Base-by-base conservation (phyloP, 2,888 invertebrate species). In the Melanotus villosus region DNA sequence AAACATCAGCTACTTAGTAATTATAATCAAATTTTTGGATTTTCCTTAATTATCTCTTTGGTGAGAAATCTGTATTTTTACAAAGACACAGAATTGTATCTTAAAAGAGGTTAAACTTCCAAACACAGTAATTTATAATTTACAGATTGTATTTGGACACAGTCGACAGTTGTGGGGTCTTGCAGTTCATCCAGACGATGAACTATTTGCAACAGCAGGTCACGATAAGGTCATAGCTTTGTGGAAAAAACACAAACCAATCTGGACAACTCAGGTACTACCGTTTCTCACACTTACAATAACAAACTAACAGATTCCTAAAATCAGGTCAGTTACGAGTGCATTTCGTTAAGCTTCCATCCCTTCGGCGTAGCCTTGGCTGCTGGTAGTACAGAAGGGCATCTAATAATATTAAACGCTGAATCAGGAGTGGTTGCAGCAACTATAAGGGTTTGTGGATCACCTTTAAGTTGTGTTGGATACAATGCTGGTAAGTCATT, bases 141-240 rank as follows among this genome's bases (percentile, higher is more conserved):
- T 80, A 18, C 80, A 92, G 90, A 91, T 95, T 26, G 90, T 95
- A 30, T 94, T 97, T 83, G 97, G 97, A 0, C 96, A 97, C 83
- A 93, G 94, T 59, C 91, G 95, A 65, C 94, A 94, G 82, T 86
- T 97, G 2, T 93, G 94, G 91, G 96, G 96, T 0, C 84, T 97
- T 64, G 94, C 95, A 1, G 93, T 95, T 1, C 96, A 97, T 84
- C 96, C 96, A 0, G 94, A 95, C 76, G 95, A 95, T 79, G 96
- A 96, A 84, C 89, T 95, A 75, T 96, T 96, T 80, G 95, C 96
- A 0, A 95, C 97, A 0, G 96, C 96, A 0, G 97, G 97, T 0
- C 93, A 94, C 78, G 97, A 97, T 83, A 94, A 95, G 82, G 92
- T 93, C 77, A 94, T 97, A 72, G 95, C 95, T 1, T 86, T 96